Evolutionary conservation across 2,113 vertebrate genomes (phyloP), one percentile per base, ranked within the genome.

Genomic region (Charina bottae): DNA sequence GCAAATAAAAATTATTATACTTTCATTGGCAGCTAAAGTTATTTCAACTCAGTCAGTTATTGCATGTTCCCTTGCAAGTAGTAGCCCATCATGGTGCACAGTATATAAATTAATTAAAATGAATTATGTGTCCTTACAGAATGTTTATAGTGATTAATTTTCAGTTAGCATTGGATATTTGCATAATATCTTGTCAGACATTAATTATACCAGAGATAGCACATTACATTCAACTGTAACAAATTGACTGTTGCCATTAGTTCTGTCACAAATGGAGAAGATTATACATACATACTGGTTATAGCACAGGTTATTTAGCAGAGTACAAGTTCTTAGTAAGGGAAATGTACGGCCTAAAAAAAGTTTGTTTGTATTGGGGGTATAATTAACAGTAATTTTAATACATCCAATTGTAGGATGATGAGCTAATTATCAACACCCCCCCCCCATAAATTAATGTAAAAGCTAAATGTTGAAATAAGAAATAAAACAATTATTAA

Each of bases 171-270:
- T 93, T 93, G 93, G 93, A 93, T 96, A 96, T 96, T 96, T 96
- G 93, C 89, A 95, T 95, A 96, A 92, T 95, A 93, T 95, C 91
- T 96, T 96, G 93, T 95, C 93, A 95, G 93, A 90, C 64, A 93
- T 94, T 95, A 96, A 95, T 96, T 96, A 95, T 55, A 96, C 53
- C 56, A 92, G 72, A 95, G 93, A 96, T 88, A 96, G 85, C 89
- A 95, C 96, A 96, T 94, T 93, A 93, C 89, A 91, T 78, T 93
- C 93, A 94, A 92, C 90, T 94, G 92, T 90, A 93, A 72, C 90
- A 95, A 96, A 96, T 95, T 89, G 59, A 12, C 92, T 93, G 87
- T 94, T 95, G 89, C 86, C 53, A 94, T 95, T 95, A 96, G 96
- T 95, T 96, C 93, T 95, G 94, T 89, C 93, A 95, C 93, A 95